phyloP scores from a whole-genome alignment of 92 coral and sea anemone species.

The Porites divaricata region DNA sequence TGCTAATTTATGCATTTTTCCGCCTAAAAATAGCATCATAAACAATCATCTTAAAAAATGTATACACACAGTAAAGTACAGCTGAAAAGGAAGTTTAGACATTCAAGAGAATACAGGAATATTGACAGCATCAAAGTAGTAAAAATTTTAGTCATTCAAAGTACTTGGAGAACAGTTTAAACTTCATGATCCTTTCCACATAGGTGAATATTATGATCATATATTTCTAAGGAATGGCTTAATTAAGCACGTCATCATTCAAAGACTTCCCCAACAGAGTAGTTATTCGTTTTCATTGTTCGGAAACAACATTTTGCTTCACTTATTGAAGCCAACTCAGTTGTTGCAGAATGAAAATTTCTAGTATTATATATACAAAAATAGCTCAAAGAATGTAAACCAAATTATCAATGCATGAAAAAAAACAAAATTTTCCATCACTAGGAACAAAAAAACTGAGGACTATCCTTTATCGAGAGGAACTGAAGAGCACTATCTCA shows the following conservation, averaged over 20 bases:
- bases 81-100: neutral
- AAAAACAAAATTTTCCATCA: neutral
- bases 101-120: neutral
- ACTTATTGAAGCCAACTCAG: neutral
- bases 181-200: neutral
- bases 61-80: neutral
- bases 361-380: too few relatives aligned
- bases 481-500: neutral
- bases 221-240: neutral
- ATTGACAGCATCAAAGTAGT: neutral
- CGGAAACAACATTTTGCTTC: neutral
- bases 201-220: neutral
- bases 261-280: neutral
- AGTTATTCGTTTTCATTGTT: neutral
- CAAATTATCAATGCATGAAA: too few relatives aligned
- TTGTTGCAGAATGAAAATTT: neutral
- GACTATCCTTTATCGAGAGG: neutral
- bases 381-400: too few relatives aligned
- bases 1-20: neutral
- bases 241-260: neutral
- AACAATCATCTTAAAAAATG: neutral
- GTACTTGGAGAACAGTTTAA: neutral
- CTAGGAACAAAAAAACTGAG: neutral
- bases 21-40: slow-evolving; percentile 13
- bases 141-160: neutral